phyloP scores from a whole-genome alignment of 2,797 vertebrate genomes.

The Potorous gilbertii region DNA sequence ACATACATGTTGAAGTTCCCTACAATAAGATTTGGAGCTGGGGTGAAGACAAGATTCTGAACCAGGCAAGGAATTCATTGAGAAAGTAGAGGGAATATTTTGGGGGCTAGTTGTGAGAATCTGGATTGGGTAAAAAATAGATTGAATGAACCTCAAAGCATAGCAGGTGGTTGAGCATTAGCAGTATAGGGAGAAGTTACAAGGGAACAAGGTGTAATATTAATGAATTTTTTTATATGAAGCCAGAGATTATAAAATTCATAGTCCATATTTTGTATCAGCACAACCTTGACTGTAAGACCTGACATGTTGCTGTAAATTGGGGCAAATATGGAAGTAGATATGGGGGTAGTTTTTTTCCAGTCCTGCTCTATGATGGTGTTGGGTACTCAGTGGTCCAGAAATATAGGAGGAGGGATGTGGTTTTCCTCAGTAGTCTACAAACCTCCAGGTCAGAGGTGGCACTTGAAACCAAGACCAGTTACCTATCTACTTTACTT shows the following conservation, averaged over 20 bases:
- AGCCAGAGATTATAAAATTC: neutral
- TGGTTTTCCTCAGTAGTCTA: neutral
- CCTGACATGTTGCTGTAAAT: too few species aligned
- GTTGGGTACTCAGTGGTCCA: neutral
- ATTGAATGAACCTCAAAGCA: neutral
- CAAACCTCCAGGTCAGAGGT: neutral
- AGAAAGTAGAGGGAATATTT: neutral
- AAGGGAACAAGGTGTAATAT: neutral
- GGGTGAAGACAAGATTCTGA: neutral
- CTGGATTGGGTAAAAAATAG: neutral
- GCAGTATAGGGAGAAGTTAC: neutral
- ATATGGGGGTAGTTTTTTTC: too few species aligned
- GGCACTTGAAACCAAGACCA: neutral
- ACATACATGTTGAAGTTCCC: neutral
- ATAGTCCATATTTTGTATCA: neutral
- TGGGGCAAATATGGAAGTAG: too few species aligned
- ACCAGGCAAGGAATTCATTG: neutral
- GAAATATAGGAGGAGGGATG: neutral
- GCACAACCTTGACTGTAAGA: neutral
- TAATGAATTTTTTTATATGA: neutral
- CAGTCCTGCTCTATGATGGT: neutral
- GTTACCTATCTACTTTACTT: neutral
- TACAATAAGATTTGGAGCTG: neutral
- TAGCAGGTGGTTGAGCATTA: neutral
- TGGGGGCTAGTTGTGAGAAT: neutral